Conservation (phyloP, 2,888 invertebrate species). For the Drepana falcataria region DNA sequence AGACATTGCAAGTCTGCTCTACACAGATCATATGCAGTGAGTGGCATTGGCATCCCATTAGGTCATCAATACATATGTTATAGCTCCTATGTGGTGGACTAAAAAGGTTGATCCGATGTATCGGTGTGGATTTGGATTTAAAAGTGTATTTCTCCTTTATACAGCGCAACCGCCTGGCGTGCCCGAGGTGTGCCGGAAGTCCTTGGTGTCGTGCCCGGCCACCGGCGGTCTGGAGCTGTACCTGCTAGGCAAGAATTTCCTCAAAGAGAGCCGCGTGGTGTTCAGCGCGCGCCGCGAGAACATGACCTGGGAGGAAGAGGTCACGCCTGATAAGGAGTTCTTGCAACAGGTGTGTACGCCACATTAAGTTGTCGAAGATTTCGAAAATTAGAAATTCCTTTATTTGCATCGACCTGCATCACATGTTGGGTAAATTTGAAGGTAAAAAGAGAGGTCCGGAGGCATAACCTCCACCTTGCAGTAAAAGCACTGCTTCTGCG, state of each 20-base stretch:
- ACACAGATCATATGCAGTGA: conserved; percentile 95
- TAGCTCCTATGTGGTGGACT: too few species aligned
- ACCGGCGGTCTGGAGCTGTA: conserved; percentile 91
- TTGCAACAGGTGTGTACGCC: conserved; percentile 83
- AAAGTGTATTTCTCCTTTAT: conserved; percentile 11
- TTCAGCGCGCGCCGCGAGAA: conserved; percentile 82
- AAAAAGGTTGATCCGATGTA: too few species aligned
- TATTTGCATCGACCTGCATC: too few species aligned
- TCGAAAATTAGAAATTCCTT: too few species aligned
- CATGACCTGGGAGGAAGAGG: conserved; percentile 87
- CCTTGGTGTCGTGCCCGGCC: conserved; percentile 87
- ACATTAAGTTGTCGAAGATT: too few species aligned
- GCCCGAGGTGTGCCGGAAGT: conserved; percentile 95
- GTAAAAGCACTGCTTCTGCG: too few species aligned
- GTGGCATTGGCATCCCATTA: conserved; percentile 47
- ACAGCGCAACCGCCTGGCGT: conserved; percentile 94
- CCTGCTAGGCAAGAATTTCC: conserved; percentile 93
- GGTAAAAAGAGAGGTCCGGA: too few species aligned
- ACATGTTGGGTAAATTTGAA: too few species aligned
- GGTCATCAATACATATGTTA: too few species aligned
- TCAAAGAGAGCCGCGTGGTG: conserved; percentile 92
- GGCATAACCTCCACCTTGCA: too few species aligned
- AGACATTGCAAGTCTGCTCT: conserved; percentile 93
- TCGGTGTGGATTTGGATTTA: too few species aligned
- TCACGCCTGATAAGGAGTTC: conserved; percentile 92